Evolutionary conservation across 2,888 invertebrate genomes (phyloP).

Genomic region (Diloba caeruleocephala): DNA sequence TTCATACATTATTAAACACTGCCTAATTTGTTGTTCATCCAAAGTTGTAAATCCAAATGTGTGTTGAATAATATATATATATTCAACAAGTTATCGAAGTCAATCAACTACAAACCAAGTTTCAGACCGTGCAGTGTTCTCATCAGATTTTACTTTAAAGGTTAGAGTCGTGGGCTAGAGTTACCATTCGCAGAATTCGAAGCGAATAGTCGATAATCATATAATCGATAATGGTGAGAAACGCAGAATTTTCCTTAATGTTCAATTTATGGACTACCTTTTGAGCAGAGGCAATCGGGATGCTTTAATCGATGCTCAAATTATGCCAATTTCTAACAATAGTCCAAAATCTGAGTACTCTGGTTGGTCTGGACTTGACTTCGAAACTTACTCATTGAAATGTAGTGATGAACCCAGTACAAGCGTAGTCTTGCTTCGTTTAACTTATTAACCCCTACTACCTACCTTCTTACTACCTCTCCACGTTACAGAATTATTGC

Average conservation of each 20-base stretch:
- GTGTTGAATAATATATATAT: slow-evolving; percentile 24
- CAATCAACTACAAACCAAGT: slow-evolving; percentile 8
- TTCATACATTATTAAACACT: slow-evolving; percentile 6
- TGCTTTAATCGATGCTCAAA: too few relatives aligned
- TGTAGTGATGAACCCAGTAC: too few relatives aligned
- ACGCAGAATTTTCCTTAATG: slow-evolving; percentile 13
- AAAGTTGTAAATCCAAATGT: slow-evolving; percentile 23
- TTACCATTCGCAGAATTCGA: slow-evolving; percentile 36
- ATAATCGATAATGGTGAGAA: slow-evolving; percentile 29
- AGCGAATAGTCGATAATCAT: slow-evolving; percentile 26
- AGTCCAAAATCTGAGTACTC: too few relatives aligned
- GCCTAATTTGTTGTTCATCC: slow-evolving; percentile 10
- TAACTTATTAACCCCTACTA: too few relatives aligned
- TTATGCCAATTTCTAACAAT: too few relatives aligned
- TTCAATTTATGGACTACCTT: not conserved
- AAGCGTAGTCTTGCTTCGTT: too few relatives aligned
- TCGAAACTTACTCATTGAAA: too few relatives aligned
- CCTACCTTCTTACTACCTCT: too few relatives aligned
- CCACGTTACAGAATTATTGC: too few relatives aligned
- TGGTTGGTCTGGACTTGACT: too few relatives aligned
- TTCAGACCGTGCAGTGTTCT: slow-evolving; percentile 12
- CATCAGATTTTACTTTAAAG: slow-evolving; percentile 43
- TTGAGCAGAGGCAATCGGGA: too few relatives aligned
- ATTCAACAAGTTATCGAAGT: slow-evolving; percentile 28
- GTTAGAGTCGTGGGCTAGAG: slow-evolving; percentile 32